Percentiles rank a stretch among this genome's conserved stretches.
Evolutionary conservation across 2,888 invertebrate genomes (phyloP).

Genomic region (Glaucopsyche alexis): DNA sequence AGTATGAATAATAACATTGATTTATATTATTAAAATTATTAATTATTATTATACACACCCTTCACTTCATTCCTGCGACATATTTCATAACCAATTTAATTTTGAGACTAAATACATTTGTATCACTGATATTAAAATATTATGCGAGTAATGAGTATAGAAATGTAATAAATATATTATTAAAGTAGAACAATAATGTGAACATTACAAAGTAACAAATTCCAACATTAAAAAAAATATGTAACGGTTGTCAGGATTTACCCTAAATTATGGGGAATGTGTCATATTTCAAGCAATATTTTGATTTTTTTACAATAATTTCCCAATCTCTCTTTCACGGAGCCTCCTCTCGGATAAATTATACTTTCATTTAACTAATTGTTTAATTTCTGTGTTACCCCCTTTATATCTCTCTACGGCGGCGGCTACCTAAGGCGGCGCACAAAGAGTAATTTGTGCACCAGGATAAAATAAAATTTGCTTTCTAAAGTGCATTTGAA

Average conservation of each 20-base stretch:
- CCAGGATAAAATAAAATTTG: background rate
- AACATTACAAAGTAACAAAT: slow-evolving; percentile 9
- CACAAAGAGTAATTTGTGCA: background rate
- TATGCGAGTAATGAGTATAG: slow-evolving; percentile 15
- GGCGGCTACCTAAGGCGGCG: no score
- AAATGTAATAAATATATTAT: slow-evolving; percentile 9
- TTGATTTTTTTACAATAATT: no score
- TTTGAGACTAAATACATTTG: slow-evolving; percentile 15
- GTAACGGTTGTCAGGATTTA: background rate
- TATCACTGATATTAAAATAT: slow-evolving; percentile 13
- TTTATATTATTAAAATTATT: slow-evolving; percentile 1
- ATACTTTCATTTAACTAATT: no score
- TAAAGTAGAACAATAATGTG: background rate
- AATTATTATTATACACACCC: background rate
- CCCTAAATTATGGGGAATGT: no score
- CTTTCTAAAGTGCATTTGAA: background rate
- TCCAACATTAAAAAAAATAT: background rate
- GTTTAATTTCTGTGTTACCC: no score
- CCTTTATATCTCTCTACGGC: no score
- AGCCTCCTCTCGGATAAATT: no score
- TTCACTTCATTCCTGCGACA: slow-evolving; percentile 5
- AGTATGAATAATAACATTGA: slow-evolving; percentile 11
- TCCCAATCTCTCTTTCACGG: no score
- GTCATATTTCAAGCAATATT: no score
- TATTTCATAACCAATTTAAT: slow-evolving; percentile 3